Evolutionary conservation across 2,113 vertebrate genomes (phyloP).

Genomic region (Anhinga rufa): DNA sequence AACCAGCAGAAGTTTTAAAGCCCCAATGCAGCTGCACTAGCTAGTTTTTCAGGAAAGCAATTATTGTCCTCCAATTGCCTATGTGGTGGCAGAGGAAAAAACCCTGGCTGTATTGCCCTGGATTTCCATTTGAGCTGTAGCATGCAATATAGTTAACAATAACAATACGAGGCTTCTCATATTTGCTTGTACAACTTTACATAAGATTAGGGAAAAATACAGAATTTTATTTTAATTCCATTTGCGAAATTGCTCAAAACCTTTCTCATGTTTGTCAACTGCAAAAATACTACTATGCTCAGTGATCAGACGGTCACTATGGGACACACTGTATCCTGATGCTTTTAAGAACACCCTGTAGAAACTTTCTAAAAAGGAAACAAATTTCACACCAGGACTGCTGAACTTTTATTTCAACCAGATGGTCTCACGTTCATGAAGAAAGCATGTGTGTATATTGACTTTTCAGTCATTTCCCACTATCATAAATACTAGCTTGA

Average conservation of each 20-base stretch:
- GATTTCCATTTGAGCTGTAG: not conserved
- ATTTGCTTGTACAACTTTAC: not conserved
- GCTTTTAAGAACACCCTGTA: not conserved
- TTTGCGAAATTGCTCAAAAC: not conserved
- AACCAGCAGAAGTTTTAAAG: too few species aligned
- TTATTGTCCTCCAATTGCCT: too few species aligned
- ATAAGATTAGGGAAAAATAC: not conserved
- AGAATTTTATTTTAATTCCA: not conserved
- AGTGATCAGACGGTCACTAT: not conserved
- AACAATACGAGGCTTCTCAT: not conserved
- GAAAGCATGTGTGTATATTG: accelerated
- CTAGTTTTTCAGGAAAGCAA: too few species aligned
- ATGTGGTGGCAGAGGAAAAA: too few species aligned
- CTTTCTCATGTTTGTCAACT: not conserved
- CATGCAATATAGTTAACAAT: not conserved
- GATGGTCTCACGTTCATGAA: not conserved
- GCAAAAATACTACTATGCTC: not conserved
- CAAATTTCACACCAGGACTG: not conserved
- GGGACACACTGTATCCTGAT: not conserved
- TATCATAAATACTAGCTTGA: not conserved
- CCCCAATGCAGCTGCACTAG: too few species aligned
- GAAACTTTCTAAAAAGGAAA: not conserved
- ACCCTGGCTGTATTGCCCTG: not conserved
- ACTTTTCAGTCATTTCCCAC: not conserved
- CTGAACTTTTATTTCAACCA: not conserved